Percentiles rank a stretch among this genome's conserved stretches.
Conservation (phyloP, 2,113 vertebrate species). For the Plestiodon gilberti region DNA sequence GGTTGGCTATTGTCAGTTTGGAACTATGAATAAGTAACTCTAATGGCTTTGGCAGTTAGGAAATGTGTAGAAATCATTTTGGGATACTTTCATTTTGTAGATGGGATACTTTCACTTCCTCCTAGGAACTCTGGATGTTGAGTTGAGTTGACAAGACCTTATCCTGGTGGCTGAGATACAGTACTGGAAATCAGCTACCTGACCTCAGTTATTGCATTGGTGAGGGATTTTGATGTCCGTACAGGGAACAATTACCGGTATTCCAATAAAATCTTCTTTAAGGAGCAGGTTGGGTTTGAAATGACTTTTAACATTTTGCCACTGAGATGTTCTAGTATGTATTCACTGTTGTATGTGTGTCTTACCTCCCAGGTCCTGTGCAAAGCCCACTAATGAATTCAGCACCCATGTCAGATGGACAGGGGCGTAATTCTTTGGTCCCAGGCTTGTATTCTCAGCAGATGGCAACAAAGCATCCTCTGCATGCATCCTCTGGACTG, state of each 20-base stretch:
- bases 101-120: no score
- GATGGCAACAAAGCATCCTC: constrained; percentile 78
- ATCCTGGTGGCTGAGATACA: no score
- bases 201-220: no score
- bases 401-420: constrained; percentile 65
- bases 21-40: background rate
- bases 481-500: constrained; percentile 75
- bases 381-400: constrained; percentile 82
- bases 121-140: background rate
- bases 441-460: constrained; percentile 79
- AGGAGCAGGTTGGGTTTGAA: no score
- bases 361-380: constrained; percentile 84
- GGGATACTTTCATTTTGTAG: background rate
- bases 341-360: constrained; percentile 4
- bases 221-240: no score
- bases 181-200: no score
- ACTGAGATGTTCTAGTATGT: background rate
- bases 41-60: background rate
- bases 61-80: background rate
- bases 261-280: no score
- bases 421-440: constrained; percentile 75
- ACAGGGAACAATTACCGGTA: no score
- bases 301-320: no score
- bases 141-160: background rate
- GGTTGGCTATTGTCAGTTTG: background rate